Evolutionary conservation across 2,888 invertebrate genomes (phyloP), one percentile per base, ranked within the genome.

Genomic region (Agrotis clavis): DNA sequence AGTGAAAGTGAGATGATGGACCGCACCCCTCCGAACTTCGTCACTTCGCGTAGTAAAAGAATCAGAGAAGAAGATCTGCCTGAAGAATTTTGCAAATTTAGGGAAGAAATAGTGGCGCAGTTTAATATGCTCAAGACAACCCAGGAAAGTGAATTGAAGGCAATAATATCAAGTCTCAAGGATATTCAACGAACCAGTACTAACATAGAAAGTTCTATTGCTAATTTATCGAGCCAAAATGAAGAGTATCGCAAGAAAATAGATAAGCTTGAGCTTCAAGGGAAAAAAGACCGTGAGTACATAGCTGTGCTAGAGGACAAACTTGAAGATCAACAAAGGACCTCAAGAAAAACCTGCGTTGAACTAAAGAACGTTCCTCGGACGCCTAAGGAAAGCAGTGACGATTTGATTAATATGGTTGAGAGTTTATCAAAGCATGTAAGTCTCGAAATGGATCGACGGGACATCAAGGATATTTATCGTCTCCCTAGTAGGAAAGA

Each of bases 341-440:
- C 41, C 16, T 2, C 21, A 21, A 59, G 51, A 7, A 67, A 67
- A 67, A 67, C 67, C 2, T 59, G 67, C 41, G 25, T 67, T 18
- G 59, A 67, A 7, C 57, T 67, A 6, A 67, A 60, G 25, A 60
- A 59, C 13, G 67, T 60, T 21, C 59, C 67, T 41, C 59, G n/a
- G 16, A 13, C 3, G 14, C 59, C 59, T 60, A 19, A 59, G 3
- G 59, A 67, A 67, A 67, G 21, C 14, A 51, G 51, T n/a, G 50
- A 21, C 14, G 67, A 67, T 48, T 59, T 67, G 18, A 41, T 41
- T 25, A 60, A 41, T 4, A 60, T 67, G 67, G 59, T 67, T 6
- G 16, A 45, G 41, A 59, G 19, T 41, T 13, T 67, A 16, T 16
- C 18, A 1, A 59, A 60, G 35, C 9, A 67, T 2, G 16, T 60